A percentile compares a stretch with the other conserved stretches of the same genome.
Conservation (phyloP, 2,888 invertebrate species). For the Sacculina carcini region DNA sequence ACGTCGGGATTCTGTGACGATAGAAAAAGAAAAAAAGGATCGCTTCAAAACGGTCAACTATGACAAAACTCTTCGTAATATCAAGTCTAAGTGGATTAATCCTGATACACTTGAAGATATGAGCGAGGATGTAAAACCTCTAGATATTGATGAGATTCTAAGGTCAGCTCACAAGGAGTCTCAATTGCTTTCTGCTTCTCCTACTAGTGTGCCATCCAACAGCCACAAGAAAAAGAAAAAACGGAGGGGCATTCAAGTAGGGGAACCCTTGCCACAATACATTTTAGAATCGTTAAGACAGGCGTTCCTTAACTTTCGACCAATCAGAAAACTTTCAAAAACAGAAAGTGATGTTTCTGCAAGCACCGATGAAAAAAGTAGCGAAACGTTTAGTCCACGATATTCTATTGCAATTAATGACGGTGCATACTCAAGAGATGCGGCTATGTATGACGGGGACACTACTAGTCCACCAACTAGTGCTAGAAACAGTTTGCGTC, state of each 20-base stretch:
- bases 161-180: neutral
- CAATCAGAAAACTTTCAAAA: conserved; percentile 13
- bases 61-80: conserved; percentile 53
- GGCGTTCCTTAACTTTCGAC: conserved; percentile 7
- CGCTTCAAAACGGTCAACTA: conserved; percentile 67
- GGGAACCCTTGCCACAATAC: conserved; percentile 13
- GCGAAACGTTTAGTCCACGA: conserved; percentile 15
- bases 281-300: conserved; percentile 6
- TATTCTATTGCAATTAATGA: conserved; percentile 16
- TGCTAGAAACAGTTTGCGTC: conserved; percentile 12
- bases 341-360: conserved; percentile 14
- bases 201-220: neutral
- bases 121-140: conserved; percentile 30
- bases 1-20: conserved; percentile 41
- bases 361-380: conserved; percentile 14
- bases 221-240: conserved; percentile 11
- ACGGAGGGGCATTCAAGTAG: conserved; percentile 12
- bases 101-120: conserved; percentile 40
- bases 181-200: neutral
- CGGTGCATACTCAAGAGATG: conserved; percentile 10
- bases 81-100: conserved; percentile 46
- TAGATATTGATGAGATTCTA: neutral
- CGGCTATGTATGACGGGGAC: conserved; percentile 11
- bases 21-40: conserved; percentile 50
- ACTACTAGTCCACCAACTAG: conserved; percentile 8